Evolutionary conservation across 2,797 vertebrate genomes (phyloP).

Genomic region (Toxotes lorentzi): DNA sequence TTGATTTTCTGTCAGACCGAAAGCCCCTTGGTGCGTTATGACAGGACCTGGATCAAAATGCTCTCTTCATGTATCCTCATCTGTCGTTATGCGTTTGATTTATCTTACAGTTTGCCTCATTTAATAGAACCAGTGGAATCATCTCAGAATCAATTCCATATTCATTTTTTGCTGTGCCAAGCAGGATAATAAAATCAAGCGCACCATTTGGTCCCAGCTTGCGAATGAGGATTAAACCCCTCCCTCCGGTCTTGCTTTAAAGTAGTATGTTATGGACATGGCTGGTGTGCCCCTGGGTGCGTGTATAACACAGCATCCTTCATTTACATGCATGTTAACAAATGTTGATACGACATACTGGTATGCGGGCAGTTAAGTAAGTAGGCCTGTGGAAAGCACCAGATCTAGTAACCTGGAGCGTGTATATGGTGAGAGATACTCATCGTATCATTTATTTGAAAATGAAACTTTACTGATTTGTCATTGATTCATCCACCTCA

Average conservation of each 20-base stretch:
- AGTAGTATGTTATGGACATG: conserved; percentile 4
- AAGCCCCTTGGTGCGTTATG: conserved; percentile 41
- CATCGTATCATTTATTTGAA: not conserved
- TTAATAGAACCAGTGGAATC: conserved; percentile 73
- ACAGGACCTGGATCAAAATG: conserved; percentile 50
- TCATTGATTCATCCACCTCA: conserved; percentile 30
- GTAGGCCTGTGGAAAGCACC: conserved; percentile 56
- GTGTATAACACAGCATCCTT: conserved; percentile 35
- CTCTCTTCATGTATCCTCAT: conserved; percentile 35
- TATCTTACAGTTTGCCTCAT: conserved; percentile 53
- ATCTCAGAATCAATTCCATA: conserved; percentile 71
- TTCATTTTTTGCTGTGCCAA: conserved; percentile 49
- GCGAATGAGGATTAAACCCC: conserved; percentile 19
- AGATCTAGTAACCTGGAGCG: conserved; percentile 36
- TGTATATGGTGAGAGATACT: not conserved
- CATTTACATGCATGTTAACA: conserved; percentile 46
- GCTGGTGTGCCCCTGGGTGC: conserved; percentile 5
- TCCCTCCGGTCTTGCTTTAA: conserved; percentile 6
- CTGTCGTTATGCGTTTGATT: conserved; percentile 30
- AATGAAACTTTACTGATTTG: not conserved
- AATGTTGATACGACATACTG: conserved; percentile 27
- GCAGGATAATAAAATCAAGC: conserved; percentile 21
- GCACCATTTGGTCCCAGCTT: conserved; percentile 22
- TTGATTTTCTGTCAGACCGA: conserved; percentile 45
- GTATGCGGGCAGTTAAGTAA: conserved; percentile 43